Conservation (phyloP, 1,140 invertebrate genomes). For the Kradibia gibbosae region DNA sequence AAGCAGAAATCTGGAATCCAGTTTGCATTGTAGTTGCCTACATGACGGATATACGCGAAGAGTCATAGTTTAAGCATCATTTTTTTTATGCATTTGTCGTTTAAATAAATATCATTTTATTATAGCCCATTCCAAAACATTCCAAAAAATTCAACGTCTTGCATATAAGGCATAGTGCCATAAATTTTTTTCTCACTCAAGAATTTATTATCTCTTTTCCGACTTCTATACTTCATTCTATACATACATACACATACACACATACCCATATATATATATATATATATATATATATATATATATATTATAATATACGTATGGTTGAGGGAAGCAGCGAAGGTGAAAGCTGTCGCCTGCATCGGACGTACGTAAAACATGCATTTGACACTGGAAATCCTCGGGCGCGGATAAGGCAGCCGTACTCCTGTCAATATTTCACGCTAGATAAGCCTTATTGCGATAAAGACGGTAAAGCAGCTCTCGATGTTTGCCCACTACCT, state of each 20-base stretch:
- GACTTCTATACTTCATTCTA: neutral
- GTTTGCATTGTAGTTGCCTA: slow-evolving; percentile 9
- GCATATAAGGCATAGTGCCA: neutral
- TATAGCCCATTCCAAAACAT: neutral
- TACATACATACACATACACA: neutral
- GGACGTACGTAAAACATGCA: slow-evolving; percentile 47
- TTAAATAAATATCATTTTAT: neutral
- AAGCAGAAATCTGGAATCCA: slow-evolving; percentile 41
- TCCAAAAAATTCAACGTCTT: neutral
- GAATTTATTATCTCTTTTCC: neutral
- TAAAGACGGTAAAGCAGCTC: slow-evolving; percentile 40
- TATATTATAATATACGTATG: slow-evolving; percentile 11
- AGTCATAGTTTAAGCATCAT: neutral
- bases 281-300: neutral
- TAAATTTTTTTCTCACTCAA: neutral
- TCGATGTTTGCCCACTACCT: slow-evolving; percentile 33
- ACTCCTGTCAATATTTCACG: slow-evolving; percentile 51
- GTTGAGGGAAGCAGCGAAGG: slow-evolving; percentile 29
- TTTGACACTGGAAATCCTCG: slow-evolving; percentile 46
- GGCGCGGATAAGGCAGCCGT: slow-evolving; percentile 42
- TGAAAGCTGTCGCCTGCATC: slow-evolving; percentile 48
- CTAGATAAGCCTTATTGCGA: slow-evolving; percentile 51
- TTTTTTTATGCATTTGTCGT: neutral
- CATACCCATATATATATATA: neutral
- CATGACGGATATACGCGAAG: neutral